Conservation (phyloP, 1,140 invertebrate species). For the Lordiphosa mommai region DNA sequence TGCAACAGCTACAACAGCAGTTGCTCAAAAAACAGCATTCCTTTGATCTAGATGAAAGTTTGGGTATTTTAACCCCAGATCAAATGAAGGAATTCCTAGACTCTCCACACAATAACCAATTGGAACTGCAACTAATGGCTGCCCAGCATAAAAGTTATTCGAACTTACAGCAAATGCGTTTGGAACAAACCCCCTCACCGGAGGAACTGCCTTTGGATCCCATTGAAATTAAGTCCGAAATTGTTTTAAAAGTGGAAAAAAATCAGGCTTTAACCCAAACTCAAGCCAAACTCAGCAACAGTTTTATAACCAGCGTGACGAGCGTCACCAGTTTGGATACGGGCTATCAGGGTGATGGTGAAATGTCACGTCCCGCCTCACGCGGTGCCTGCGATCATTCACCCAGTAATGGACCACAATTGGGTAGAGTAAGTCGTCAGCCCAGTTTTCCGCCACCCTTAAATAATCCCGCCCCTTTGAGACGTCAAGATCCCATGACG, state of each 20-base stretch:
- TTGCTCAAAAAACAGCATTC: constrained; percentile 87
- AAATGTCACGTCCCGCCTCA: constrained; percentile 89
- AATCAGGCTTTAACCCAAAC: constrained; percentile 41
- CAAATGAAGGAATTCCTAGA: constrained; percentile 85
- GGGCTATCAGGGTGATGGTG: constrained; percentile 92
- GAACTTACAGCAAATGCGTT: constrained; percentile 71
- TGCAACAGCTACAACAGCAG: constrained; percentile 58
- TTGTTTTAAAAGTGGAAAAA: constrained; percentile 68
- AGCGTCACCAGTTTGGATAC: constrained; percentile 92
- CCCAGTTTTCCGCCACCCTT: constrained; percentile 66
- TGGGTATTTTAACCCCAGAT: constrained; percentile 91
- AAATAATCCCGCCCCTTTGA: constrained; percentile 42
- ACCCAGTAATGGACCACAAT: constrained; percentile 78
- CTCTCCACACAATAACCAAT: constrained; percentile 70
- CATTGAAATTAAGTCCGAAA: constrained; percentile 81
- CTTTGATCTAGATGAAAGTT: constrained; percentile 88
- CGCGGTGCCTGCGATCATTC: constrained; percentile 87
- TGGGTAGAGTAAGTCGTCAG: constrained; percentile 62
- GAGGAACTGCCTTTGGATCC: constrained; percentile 90
- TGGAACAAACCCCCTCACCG: constrained; percentile 89
- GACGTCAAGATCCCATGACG: constrained; percentile 90
- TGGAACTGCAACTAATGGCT: constrained; percentile 81
- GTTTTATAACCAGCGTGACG: constrained; percentile 90
- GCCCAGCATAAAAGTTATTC: constrained; percentile 38
- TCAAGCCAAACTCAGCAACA: constrained; percentile 81